Evolutionary conservation across 2,888 invertebrate species (phyloP), one percentile per base, ranked within the genome.

Genomic region (Perizoma affinitatum): DNA sequence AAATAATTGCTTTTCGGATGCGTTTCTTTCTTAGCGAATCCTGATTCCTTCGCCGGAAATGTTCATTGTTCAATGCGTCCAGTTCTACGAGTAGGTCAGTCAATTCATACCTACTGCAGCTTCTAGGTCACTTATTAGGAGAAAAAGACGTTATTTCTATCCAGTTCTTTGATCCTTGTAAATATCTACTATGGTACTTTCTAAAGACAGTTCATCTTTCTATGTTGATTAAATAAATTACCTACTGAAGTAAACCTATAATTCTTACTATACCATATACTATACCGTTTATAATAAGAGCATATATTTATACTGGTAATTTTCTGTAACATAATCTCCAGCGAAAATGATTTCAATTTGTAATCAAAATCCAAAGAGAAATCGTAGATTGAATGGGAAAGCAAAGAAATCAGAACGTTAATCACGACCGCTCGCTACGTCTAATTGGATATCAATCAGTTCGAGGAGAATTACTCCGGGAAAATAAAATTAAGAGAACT

Each of bases 401-500:
- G 68, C 70, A 69, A 72, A 69, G 69, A 74, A 68, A 75, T 72
- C 67, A 61, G 50, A 67, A 74, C 73, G 70, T 72, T 73, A 73
- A 79, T 78, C 73, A 72, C 54, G 64, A 63, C 58, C 64, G 54
- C 56, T 62, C 68, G 62, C 51, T 63, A 51, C 59, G 46, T 66
- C 64, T 66, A 82, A 86, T 87, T 86, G 78, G 82, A 86, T 87
- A 87, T 80, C 82, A 86, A 86, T 87, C 82, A 85, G 74, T 75
- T 70, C 73, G 72, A 77, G 80, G 72, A 77, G 80, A 81, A 80
- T 82, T 76, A 74, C 72, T 76, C 70, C 63, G 82, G 81, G 82
- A 81, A 82, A 88, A 89, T 85, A 66, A 82, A 87, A 88, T 88
- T 87, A 86, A 85, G 86, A 82, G 82, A 83, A 85, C 80, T 77